These are phyloP conservation scores for Atherinomorus stipes DNA, from an alignment of 2,113 vertebrate genomes.

Conservation along the genomic window DNA sequence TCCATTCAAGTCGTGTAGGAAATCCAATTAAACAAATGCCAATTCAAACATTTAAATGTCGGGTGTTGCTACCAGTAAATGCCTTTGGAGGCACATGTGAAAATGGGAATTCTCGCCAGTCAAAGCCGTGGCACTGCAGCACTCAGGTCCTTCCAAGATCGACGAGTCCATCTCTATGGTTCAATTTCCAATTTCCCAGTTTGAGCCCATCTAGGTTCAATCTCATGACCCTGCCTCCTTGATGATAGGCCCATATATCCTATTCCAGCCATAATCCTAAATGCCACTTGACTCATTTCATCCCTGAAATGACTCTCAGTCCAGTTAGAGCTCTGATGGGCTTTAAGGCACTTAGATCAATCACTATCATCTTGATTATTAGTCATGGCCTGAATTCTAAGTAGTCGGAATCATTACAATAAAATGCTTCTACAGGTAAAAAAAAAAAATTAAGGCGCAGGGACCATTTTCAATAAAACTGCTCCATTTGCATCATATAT, in stretches of 20 bases:
- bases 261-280: conserved; percentile 70
- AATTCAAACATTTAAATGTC: conserved; percentile 63
- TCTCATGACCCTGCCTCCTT: conserved; percentile 65
- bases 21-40: conserved; percentile 40
- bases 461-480: conserved; percentile 6
- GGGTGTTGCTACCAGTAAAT: conserved; percentile 35
- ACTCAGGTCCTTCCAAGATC: conserved; percentile 38
- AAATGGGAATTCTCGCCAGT: conserved; percentile 40
- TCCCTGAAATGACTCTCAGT: conserved; percentile 57
- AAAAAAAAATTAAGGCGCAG: neutral
- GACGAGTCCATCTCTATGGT: conserved; percentile 67
- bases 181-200: conserved; percentile 81
- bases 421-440: neutral
- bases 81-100: conserved; percentile 56
- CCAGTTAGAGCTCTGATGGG: conserved; percentile 47
- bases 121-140: conserved; percentile 21
- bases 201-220: conserved; percentile 71
- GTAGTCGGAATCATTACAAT: conserved; percentile 23
- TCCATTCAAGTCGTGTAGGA: conserved; percentile 1
- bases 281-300: conserved; percentile 73
- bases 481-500: neutral
- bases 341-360: conserved; percentile 48
- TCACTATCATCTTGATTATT: conserved; percentile 56
- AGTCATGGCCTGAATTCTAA: conserved; percentile 39
- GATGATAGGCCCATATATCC: conserved; percentile 72